A percentile compares a stretch with the other conserved stretches of the same genome.
These are phyloP conservation scores for Mareca strepera DNA, from an alignment of 2,797 vertebrate species.

Conservation along the genomic window DNA sequence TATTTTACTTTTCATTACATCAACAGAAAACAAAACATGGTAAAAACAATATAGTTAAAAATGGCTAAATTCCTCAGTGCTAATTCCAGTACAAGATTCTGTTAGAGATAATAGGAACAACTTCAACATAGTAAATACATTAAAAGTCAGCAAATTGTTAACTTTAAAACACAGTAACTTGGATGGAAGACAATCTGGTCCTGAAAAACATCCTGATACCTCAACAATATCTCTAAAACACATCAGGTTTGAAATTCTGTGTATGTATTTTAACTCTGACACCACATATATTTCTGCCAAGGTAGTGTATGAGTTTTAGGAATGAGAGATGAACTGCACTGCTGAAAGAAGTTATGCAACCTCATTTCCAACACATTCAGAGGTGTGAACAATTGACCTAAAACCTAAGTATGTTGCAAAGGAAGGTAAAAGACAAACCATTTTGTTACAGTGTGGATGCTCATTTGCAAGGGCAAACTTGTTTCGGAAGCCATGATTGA, in stretches of 20 bases:
- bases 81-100: background rate
- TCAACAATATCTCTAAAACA: background rate
- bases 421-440: background rate
- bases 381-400: background rate
- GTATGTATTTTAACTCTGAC: background rate
- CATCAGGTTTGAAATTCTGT: background rate
- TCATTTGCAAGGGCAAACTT: background rate
- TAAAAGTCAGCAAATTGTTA: background rate
- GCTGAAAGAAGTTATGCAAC: background rate
- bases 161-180: background rate
- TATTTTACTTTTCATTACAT: background rate
- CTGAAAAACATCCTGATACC: background rate
- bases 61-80: background rate
- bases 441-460: background rate
- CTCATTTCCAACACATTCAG: background rate
- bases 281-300: background rate
- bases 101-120: fast-evolving
- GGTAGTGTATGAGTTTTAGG: background rate
- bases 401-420: background rate
- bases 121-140: background rate
- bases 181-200: background rate
- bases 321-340: background rate
- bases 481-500: background rate
- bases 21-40: background rate
- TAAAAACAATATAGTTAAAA: background rate